Evolutionary conservation across 2,113 vertebrate species (phyloP).

Genomic region (Macaca nemestrina): DNA sequence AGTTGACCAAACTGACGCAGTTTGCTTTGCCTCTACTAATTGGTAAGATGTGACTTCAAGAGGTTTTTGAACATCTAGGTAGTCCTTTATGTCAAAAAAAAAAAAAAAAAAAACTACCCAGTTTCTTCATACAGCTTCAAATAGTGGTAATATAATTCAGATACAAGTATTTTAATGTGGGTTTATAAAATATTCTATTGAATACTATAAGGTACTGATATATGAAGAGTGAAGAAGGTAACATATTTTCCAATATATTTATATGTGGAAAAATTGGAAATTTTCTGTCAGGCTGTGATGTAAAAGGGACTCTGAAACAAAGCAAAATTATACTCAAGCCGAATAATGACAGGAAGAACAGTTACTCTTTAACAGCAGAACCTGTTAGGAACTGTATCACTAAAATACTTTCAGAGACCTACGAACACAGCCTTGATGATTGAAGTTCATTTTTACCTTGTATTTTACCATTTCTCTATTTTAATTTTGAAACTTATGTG

Average conservation of each 20-base stretch:
- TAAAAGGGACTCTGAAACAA: neutral
- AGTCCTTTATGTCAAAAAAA: neutral
- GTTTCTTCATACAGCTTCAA: neutral
- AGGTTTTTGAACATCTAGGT: neutral
- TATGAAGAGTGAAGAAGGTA: neutral
- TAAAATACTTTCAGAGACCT: neutral
- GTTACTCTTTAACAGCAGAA: neutral
- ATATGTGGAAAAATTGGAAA: neutral
- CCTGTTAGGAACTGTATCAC: neutral
- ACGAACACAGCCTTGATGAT: neutral
- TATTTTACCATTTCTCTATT: neutral
- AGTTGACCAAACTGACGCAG: neutral
- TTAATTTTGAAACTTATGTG: neutral
- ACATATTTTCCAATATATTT: neutral
- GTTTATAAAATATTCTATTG: neutral
- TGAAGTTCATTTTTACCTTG: neutral
- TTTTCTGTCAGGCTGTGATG: neutral
- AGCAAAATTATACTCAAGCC: neutral
- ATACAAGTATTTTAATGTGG: neutral
- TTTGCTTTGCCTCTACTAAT: neutral
- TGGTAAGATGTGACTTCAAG: neutral
- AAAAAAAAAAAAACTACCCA: neutral
- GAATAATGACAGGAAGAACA: neutral
- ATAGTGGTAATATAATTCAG: neutral
- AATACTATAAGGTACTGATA: neutral